phyloP scores from a whole-genome alignment of 2,888 invertebrate genomes.

The Melipona bicolor region DNA sequence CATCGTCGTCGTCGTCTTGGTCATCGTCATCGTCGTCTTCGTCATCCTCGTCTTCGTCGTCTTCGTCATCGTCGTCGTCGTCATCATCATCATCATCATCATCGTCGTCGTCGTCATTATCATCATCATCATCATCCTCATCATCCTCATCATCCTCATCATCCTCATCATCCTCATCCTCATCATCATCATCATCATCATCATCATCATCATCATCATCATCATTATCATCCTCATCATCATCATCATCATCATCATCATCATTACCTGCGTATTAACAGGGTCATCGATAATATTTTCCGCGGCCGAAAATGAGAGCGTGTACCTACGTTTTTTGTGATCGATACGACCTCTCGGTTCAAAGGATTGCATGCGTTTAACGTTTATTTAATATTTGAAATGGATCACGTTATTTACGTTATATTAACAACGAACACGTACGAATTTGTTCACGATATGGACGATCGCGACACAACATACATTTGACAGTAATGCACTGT shows the following conservation, averaged over 20 bases:
- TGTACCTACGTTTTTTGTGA: constrained; percentile 74
- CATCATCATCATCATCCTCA: constrained; percentile 84
- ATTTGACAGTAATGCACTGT: background rate
- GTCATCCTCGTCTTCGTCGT: constrained; percentile 85
- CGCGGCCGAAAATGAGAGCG: constrained; percentile 54
- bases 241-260: constrained; percentile 83
- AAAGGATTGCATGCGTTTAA: constrained; percentile 56
- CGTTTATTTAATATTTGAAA: constrained; percentile 18
- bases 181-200: constrained; percentile 85
- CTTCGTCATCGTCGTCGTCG: constrained; percentile 77
- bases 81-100: constrained; percentile 85
- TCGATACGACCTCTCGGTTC: constrained; percentile 71
- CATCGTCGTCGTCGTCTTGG: constrained; percentile 82
- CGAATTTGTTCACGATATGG: constrained; percentile 41
- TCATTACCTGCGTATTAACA: constrained; percentile 82
- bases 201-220: constrained; percentile 85
- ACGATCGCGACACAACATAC: constrained; percentile 14
- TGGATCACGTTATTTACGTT: constrained; percentile 62
- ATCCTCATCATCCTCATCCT: constrained; percentile 86
- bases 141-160: constrained; percentile 83
- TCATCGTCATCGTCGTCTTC: constrained; percentile 86
- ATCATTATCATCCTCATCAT: constrained; percentile 85
- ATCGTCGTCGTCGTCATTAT: constrained; percentile 85
- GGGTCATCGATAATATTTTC: constrained; percentile 74
- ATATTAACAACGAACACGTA: constrained; percentile 60